Evolutionary conservation across 2,113 vertebrate genomes (phyloP).

Genomic region (Eulemur macaco): DNA sequence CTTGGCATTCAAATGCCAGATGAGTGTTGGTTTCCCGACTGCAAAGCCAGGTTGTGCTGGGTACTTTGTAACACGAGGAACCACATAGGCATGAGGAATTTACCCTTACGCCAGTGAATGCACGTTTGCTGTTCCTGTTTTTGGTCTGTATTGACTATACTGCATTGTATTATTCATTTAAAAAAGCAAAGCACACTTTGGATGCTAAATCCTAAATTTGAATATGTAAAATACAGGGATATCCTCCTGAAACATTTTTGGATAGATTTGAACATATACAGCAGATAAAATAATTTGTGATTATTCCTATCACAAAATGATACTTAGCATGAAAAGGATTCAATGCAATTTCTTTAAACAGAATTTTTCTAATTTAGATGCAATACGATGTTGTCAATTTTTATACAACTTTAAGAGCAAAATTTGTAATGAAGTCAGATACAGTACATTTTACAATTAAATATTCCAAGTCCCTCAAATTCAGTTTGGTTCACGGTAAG

Average conservation of each 20-base stretch:
- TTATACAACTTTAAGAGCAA: not conserved
- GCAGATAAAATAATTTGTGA: not conserved
- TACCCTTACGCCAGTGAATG: not conserved
- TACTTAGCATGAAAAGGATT: not conserved
- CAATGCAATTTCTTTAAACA: not conserved
- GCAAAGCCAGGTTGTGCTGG: slow-evolving; percentile 47
- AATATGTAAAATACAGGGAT: not conserved
- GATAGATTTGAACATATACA: not conserved
- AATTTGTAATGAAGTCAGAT: not conserved
- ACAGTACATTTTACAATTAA: not conserved
- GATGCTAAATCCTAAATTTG: not conserved
- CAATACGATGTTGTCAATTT: not conserved
- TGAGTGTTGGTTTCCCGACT: slow-evolving; percentile 39
- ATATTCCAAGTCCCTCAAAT: not conserved
- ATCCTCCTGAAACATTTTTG: not conserved
- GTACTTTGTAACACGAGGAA: not conserved
- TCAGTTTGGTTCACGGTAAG: not conserved
- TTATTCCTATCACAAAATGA: not conserved
- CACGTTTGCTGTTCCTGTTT: not conserved
- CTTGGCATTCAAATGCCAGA: not conserved
- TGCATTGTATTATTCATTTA: not conserved
- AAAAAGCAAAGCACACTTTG: not conserved
- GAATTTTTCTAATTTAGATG: not conserved
- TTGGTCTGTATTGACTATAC: not conserved
- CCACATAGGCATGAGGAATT: not conserved